Percentiles rank a stretch among this genome's conserved stretches.
Evolutionary conservation across 2,797 vertebrate species (phyloP).

Genomic region (Crocodylus rhombifer): DNA sequence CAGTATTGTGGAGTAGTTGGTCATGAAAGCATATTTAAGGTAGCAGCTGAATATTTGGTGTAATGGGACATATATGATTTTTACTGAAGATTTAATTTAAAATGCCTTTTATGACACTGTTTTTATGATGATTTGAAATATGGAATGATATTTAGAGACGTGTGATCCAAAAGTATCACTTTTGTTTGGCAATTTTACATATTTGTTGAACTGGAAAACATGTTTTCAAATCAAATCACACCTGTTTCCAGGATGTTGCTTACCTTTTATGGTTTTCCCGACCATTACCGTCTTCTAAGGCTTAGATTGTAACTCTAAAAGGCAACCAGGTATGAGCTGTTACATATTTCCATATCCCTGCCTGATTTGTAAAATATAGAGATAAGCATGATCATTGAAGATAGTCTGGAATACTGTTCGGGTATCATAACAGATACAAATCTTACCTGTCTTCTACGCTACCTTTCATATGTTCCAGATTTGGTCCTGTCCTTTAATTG

Average conservation of each 20-base stretch:
- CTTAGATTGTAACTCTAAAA: not conserved
- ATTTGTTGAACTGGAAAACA: not conserved
- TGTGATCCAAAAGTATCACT: not conserved
- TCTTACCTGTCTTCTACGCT: too few species aligned
- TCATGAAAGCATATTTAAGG: not conserved
- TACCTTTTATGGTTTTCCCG: not conserved
- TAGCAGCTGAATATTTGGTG: not conserved
- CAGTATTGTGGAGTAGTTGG: not conserved
- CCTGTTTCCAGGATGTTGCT: not conserved
- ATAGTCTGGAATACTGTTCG: not conserved
- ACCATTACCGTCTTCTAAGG: not conserved
- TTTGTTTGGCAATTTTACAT: not conserved
- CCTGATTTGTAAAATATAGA: not conserved
- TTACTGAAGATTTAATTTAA: not conserved
- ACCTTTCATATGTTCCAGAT: too few species aligned
- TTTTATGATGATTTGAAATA: not conserved
- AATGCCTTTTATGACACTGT: not conserved
- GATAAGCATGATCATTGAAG: not conserved
- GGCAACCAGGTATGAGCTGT: not conserved
- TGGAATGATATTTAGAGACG: not conserved
- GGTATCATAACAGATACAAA: too few species aligned
- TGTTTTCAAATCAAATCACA: not conserved
- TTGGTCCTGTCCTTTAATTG: too few species aligned
- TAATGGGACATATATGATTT: not conserved
- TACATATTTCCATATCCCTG: not conserved